phyloP scores from a whole-genome alignment of 2,797 vertebrate species.

The Salmo trutta region DNA sequence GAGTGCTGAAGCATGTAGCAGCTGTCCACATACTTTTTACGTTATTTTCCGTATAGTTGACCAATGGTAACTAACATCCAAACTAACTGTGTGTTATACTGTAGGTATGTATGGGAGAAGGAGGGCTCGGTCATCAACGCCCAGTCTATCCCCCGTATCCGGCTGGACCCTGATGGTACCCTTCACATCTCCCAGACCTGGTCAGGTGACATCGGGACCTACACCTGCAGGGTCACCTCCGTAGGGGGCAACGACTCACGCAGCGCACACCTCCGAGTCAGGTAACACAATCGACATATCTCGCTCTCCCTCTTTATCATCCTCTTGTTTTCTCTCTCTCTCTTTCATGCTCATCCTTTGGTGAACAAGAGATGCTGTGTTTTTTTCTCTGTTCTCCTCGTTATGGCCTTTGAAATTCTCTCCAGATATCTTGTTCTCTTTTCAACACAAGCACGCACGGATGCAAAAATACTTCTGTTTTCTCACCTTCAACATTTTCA shows the following conservation, averaged over 20 bases:
- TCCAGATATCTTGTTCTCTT: not conserved
- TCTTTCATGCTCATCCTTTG: not conserved
- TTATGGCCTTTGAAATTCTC: not conserved
- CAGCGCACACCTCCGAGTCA: conserved; percentile 90
- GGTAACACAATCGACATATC: conserved; percentile 76
- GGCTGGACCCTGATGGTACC: conserved; percentile 82
- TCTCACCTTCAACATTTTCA: no score
- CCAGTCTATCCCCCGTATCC: conserved; percentile 81
- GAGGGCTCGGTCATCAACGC: conserved; percentile 77
- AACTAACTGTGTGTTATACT: not conserved
- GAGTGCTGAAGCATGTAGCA: no score
- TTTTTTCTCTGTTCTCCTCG: not conserved
- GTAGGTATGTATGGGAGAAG: conserved; percentile 93
- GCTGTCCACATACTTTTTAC: no score
- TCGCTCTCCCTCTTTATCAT: conserved; percentile 7
- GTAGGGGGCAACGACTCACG: conserved; percentile 92
- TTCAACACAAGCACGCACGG: not conserved
- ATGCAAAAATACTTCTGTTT: not conserved
- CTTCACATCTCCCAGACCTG: conserved; percentile 96
- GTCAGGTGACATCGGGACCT: conserved; percentile 95
- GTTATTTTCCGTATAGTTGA: no score
- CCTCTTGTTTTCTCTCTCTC: conserved; percentile 1
- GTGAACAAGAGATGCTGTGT: not conserved
- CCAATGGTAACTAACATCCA: no score
- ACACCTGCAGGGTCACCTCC: conserved; percentile 91